Evolutionary conservation across 2,797 vertebrate genomes (phyloP).

Genomic region (Thripadectes ignobilis): DNA sequence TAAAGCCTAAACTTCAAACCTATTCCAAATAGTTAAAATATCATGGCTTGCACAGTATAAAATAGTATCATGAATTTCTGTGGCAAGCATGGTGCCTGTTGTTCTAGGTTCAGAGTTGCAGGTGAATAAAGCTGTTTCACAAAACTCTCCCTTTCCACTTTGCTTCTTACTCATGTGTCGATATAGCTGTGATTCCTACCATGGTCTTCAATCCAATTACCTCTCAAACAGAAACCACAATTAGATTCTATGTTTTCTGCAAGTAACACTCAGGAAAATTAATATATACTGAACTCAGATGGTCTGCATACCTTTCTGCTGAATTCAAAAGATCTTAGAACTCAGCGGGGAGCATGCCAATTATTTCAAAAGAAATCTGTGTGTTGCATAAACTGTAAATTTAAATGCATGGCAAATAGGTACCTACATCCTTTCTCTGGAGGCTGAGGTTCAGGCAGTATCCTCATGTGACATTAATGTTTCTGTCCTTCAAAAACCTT

Average conservation of each 20-base stretch:
- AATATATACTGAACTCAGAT: background rate
- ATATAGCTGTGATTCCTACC: background rate
- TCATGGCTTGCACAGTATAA: background rate
- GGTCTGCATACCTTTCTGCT: background rate
- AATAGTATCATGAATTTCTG: background rate
- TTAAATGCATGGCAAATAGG: background rate
- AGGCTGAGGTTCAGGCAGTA: background rate
- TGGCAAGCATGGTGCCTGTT: background rate
- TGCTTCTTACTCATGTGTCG: background rate
- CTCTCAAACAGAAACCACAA: background rate
- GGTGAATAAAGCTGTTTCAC: background rate
- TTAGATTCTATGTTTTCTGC: background rate
- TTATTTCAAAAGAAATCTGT: slow-evolving; percentile 4
- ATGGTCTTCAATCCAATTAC: background rate
- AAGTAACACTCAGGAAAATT: background rate
- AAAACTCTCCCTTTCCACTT: background rate
- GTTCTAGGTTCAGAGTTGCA: background rate
- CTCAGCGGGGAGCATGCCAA: background rate
- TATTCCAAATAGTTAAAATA: background rate
- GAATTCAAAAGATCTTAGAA: slow-evolving; percentile 35
- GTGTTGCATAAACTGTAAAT: background rate
- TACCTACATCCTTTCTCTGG: background rate
- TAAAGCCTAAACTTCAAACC: background rate
- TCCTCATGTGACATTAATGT: background rate
- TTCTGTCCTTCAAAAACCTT: background rate